Conservation (phyloP, 2,888 invertebrate species). For the Mechanitis mazaeus region DNA sequence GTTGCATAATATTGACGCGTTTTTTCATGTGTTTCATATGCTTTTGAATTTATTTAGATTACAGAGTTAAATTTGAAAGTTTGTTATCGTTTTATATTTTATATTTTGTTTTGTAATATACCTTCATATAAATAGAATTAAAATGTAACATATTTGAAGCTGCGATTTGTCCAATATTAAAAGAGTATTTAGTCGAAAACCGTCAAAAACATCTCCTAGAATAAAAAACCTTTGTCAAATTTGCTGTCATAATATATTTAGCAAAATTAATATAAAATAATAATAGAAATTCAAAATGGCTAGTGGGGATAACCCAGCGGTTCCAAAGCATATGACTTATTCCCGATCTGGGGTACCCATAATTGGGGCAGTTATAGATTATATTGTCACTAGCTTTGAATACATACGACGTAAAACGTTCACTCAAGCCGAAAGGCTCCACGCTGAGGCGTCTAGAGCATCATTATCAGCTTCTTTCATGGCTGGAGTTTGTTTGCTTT, state of each 20-base stretch:
- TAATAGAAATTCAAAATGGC: constrained; percentile 36
- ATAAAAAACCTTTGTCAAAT: not conserved
- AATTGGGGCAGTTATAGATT: constrained; percentile 59
- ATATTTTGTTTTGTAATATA: too few relatives aligned
- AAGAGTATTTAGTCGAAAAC: too few relatives aligned
- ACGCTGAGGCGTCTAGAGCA: constrained; percentile 40
- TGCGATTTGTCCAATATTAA: too few relatives aligned
- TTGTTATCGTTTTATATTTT: too few relatives aligned
- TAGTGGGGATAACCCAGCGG: constrained; percentile 33
- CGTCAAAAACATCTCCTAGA: too few relatives aligned
- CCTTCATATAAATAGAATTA: too few relatives aligned
- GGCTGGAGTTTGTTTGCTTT: constrained; percentile 47
- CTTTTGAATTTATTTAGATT: too few relatives aligned
- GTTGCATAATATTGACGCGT: too few relatives aligned
- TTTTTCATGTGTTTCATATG: too few relatives aligned
- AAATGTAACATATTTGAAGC: too few relatives aligned
- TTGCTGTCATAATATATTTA: not conserved
- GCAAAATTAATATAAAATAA: not conserved
- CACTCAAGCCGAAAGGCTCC: constrained; percentile 46
- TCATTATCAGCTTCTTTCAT: constrained; percentile 53
- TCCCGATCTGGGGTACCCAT: constrained; percentile 53
- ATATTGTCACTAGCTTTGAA: constrained; percentile 51
- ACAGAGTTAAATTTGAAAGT: too few relatives aligned
- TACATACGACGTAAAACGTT: constrained; percentile 49
- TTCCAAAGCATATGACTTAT: constrained; percentile 52